These are phyloP conservation scores for Hemibagrus wyckioides DNA, from an alignment of 2,113 vertebrate species.

Conservation along the genomic window DNA sequence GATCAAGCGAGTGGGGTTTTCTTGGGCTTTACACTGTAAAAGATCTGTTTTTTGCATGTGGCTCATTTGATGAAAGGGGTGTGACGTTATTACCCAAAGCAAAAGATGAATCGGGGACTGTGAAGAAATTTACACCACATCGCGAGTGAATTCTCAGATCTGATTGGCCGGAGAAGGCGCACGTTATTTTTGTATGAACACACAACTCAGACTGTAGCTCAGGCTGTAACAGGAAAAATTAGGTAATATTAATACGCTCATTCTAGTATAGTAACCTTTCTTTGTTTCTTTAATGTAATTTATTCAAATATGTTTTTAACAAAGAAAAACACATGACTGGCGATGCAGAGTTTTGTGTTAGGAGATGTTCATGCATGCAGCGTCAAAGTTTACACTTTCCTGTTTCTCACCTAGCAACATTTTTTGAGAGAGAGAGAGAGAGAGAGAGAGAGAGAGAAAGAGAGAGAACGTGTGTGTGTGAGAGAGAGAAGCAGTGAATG, in stretches of 20 bases:
- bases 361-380: no score
- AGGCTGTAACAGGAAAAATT: neutral
- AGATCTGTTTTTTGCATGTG: neutral
- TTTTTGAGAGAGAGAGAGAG: no score
- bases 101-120: neutral
- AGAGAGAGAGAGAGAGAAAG: no score
- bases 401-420: no score
- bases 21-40: neutral
- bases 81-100: neutral
- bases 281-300: neutral
- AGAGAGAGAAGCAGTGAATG: no score
- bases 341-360: no score
- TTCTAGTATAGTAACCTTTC: neutral
- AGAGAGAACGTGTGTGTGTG: no score
- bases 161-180: neutral
- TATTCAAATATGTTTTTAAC: no score
- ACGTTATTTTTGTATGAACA: neutral
- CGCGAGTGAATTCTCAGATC: neutral
- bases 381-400: no score
- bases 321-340: no score
- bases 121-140: neutral
- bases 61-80: neutral
- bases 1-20: conserved; percentile 21
- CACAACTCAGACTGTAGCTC: neutral
- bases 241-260: neutral